Evolutionary conservation across 1,140 invertebrate species (phyloP), one percentile per base, ranked within the genome.

Genomic region (Conus betulinus): DNA sequence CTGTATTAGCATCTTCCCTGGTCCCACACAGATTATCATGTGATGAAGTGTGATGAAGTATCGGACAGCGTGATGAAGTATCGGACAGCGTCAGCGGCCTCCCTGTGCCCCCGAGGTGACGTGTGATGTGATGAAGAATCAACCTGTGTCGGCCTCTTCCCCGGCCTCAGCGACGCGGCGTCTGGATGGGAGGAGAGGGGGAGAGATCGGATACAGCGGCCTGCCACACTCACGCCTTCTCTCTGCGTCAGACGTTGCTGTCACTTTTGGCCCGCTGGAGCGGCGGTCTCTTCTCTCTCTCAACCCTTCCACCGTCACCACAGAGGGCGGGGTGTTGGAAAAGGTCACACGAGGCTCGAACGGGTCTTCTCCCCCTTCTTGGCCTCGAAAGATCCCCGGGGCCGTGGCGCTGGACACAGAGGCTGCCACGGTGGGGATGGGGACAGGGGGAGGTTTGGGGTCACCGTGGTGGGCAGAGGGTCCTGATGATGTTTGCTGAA

Each of bases 361-460:
- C 85, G 85, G n/a, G 85, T 87, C 57, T 55, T 87, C 74, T 87
- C 85, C 74, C 74, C 85, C 71, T 87, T 67, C n/a, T 57, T 55
- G 51, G 85, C 60, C 13, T 17, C 74, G 23, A 57, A n/a, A 27
- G 52, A 78, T 74, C 4, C 82, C 57, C 5, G 55, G 20, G 55
- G 55, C 52, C 55, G 67, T 23, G 17, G 67, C 67, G 11, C 23
- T 63, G 82, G 82, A 63, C 57, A 84, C 55, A 11, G 82, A 25
- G 55, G 55, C 82, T 5, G 82, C 82, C n/a, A 84, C 82, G 5
- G 82, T 84, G n/a, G 82, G 82, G 82, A 84, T 84, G 82, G 82
- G n/a, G 11, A 81, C 79, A 20, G 25, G 51, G 23, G 85, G 8
- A n/a, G 53, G 8, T 8, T 55, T 74, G 60, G 84, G 27, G 84